These are phyloP conservation scores for Phenganax marumi DNA, from an alignment of 92 coral and sea anemone genomes.

Conservation along the genomic window DNA sequence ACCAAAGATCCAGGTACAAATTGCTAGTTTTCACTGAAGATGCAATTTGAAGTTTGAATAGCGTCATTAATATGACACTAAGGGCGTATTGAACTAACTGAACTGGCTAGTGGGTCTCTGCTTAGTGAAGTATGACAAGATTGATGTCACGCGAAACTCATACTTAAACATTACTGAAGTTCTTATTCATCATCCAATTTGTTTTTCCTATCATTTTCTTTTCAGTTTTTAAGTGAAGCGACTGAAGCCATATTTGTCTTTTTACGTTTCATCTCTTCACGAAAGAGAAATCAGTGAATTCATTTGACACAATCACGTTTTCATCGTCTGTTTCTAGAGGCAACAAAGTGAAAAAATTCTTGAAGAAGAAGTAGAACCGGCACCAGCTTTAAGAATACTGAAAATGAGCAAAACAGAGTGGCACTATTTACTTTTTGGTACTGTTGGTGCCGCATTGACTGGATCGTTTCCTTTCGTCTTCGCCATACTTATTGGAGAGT, in stretches of 20 bases:
- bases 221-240: too few species aligned
- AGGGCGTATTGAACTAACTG: too few species aligned
- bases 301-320: too few species aligned
- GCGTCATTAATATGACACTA: too few species aligned
- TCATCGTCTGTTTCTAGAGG: background rate
- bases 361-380: constrained; percentile 56
- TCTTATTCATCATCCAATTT: too few species aligned
- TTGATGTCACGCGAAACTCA: too few species aligned
- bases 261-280: background rate
- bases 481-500: constrained; percentile 48
- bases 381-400: constrained; percentile 46
- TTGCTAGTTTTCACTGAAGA: background rate
- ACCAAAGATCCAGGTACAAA: background rate
- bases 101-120: too few species aligned
- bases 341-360: constrained; percentile 41
- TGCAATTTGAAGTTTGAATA: background rate
- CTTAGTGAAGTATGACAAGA: too few species aligned
- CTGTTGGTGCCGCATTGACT: constrained; percentile 41
- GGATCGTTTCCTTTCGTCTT: constrained; percentile 46
- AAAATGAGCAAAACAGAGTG: constrained; percentile 55
- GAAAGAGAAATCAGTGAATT: background rate
- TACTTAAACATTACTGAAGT: too few species aligned
- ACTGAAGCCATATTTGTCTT: too few species aligned
- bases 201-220: too few species aligned
- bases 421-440: constrained; percentile 50